These are phyloP conservation scores for Oceanodroma leucorhoa DNA, from an alignment of 2,797 vertebrate genomes.

Conservation along the genomic window DNA sequence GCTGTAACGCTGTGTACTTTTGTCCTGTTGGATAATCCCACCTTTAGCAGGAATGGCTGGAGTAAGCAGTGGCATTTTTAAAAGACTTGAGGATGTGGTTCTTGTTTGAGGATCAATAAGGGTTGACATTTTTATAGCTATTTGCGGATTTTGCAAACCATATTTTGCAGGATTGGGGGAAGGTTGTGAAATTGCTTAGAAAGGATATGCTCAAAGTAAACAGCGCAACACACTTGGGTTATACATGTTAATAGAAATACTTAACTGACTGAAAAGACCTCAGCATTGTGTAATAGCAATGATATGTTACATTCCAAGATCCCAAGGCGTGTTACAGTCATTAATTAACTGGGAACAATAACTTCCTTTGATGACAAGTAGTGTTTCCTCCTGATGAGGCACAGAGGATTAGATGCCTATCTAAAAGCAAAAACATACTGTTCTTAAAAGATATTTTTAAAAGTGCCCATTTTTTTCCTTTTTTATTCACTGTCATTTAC, in stretches of 20 bases:
- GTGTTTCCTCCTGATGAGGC: constrained; percentile 28
- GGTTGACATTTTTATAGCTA: background rate
- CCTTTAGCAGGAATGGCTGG: background rate
- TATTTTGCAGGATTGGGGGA: background rate
- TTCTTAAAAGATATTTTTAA: background rate
- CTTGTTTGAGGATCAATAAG: background rate
- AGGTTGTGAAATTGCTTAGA: background rate
- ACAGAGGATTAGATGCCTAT: constrained; percentile 18
- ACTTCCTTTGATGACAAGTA: constrained; percentile 52
- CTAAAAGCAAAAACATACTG: background rate
- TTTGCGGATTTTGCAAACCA: background rate
- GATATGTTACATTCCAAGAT: constrained; percentile 8
- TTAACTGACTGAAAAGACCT: constrained; percentile 12
- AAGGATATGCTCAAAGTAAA: background rate
- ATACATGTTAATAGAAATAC: background rate
- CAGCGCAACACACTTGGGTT: background rate
- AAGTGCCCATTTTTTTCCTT: background rate
- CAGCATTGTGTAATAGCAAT: background rate
- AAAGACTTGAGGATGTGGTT: background rate
- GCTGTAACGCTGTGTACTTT: rapidly evolving
- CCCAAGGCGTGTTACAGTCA: constrained; percentile 2
- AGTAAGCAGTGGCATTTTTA: background rate
- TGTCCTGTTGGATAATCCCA: background rate
- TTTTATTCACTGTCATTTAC: background rate
- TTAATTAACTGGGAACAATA: constrained; percentile 50